Evolutionary conservation across 1,140 invertebrate species (phyloP).

Genomic region (Homalodisca vitripennis): DNA sequence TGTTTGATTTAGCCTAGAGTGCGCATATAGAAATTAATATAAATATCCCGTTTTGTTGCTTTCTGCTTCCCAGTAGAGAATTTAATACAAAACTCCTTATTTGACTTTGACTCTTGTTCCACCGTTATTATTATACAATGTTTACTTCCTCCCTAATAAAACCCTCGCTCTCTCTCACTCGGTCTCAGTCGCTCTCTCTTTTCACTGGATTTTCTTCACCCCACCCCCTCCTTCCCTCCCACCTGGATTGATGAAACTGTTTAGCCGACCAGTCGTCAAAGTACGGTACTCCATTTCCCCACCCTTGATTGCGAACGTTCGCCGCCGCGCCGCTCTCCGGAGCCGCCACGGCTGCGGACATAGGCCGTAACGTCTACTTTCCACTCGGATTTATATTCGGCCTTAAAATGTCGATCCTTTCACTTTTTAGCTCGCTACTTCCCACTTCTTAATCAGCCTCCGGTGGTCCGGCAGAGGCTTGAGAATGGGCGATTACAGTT

Average conservation of each 20-base stretch:
- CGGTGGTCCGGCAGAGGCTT: too few relatives aligned
- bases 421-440: conserved; percentile 14
- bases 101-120: conserved; percentile 41
- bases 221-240: background rate
- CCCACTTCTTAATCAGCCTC: too few relatives aligned
- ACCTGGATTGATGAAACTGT: background rate
- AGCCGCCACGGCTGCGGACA: too few relatives aligned
- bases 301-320: background rate
- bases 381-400: conserved; percentile 19
- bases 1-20: conserved; percentile 43
- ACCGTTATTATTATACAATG: conserved; percentile 35
- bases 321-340: too few relatives aligned
- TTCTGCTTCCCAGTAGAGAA: conserved; percentile 36
- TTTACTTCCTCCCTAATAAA: conserved; percentile 35
- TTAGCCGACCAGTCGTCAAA: background rate
- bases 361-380: background rate
- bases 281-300: too few relatives aligned
- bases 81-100: conserved; percentile 45
- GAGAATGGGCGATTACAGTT: too few relatives aligned
- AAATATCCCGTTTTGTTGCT: conserved; percentile 36
- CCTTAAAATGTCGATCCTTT: conserved; percentile 15
- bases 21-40: conserved; percentile 45
- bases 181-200: background rate
- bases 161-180: conserved; percentile 14
- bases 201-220: background rate